Evolutionary conservation across 2,113 vertebrate species (phyloP).

Genomic region (Eclectus roratus): DNA sequence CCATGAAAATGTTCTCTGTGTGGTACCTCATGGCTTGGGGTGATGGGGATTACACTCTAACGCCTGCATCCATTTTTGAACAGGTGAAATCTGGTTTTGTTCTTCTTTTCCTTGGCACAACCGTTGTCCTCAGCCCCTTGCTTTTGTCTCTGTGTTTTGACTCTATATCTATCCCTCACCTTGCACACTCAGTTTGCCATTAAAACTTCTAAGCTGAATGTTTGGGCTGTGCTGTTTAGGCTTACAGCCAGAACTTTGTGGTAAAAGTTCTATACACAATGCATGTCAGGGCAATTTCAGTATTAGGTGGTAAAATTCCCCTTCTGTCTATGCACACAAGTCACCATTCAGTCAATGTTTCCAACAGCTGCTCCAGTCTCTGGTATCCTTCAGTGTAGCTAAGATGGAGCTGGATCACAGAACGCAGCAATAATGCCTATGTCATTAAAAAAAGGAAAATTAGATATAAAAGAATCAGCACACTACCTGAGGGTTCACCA

Average conservation of each 20-base stretch:
- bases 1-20: background rate
- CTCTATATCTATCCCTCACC: background rate
- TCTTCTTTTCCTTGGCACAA: background rate
- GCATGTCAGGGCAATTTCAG: background rate
- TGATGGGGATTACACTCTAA: background rate
- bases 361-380: background rate
- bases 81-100: background rate
- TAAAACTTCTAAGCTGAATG: background rate
- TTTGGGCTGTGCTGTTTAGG: background rate
- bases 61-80: background rate
- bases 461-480: background rate
- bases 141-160: background rate
- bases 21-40: background rate
- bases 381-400: background rate
- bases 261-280: background rate
- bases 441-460: background rate
- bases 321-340: background rate
- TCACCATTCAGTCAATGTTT: background rate
- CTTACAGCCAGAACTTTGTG: background rate
- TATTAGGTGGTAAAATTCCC: slow-evolving; percentile 4
- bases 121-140: background rate
- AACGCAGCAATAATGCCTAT: background rate
- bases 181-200: background rate
- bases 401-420: background rate
- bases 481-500: background rate